Conservation (phyloP, 1,140 invertebrate species). For the Trissolcus basalis region DNA sequence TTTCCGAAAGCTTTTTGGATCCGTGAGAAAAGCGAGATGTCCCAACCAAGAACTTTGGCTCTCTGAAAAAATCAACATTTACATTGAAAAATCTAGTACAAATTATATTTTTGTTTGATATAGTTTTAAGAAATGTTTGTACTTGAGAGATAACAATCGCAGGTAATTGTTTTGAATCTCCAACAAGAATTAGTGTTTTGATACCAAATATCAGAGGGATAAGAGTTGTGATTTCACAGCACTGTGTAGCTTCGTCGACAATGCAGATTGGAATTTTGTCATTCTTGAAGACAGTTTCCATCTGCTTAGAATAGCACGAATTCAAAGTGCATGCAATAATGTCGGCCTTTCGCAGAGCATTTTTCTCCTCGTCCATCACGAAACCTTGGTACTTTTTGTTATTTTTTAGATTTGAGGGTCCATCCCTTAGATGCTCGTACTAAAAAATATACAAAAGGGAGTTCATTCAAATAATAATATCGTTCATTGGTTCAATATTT, state of each 20-base stretch:
- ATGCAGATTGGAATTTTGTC: constrained; percentile 87
- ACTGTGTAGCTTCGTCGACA: constrained; percentile 94
- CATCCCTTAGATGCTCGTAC: background rate
- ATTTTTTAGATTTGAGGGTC: background rate
- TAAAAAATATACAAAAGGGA: too few species aligned
- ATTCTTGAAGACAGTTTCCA: constrained; percentile 64
- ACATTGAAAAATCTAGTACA: too few species aligned
- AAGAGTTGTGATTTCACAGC: constrained; percentile 87
- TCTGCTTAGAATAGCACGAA: constrained; percentile 77
- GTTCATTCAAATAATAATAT: too few species aligned
- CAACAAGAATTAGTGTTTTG: constrained; percentile 87
- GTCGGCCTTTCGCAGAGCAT: constrained; percentile 77
- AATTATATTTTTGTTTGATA: background rate
- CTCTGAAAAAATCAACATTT: too few species aligned
- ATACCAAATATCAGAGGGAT: constrained; percentile 86
- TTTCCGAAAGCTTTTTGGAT: constrained; percentile 75
- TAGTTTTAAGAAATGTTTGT: too few species aligned
- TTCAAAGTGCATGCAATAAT: constrained; percentile 82
- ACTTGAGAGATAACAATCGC: constrained; percentile 87
- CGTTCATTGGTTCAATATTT: too few species aligned
- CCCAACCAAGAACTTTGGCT: constrained; percentile 78
- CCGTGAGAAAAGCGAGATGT: constrained; percentile 82
- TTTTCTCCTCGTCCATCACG: constrained; percentile 56
- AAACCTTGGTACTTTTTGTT: constrained; percentile 14
- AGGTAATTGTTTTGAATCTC: constrained; percentile 91